Percentiles rank a stretch among this genome's conserved stretches.
phyloP scores from a whole-genome alignment of 2,113 vertebrate species.

The Phasianus colchicus region DNA sequence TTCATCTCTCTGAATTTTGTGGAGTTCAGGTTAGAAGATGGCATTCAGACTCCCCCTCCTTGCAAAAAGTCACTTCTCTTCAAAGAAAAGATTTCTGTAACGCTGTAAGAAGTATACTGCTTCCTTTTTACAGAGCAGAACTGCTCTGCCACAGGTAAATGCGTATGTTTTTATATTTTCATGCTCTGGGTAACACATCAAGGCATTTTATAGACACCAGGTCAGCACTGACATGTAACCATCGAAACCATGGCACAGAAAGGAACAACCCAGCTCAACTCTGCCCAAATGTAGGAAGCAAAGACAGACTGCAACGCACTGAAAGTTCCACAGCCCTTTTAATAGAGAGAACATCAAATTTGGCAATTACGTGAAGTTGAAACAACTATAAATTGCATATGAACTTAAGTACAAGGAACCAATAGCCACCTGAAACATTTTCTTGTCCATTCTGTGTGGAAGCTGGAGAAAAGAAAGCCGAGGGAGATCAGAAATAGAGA shows the following conservation, averaged over 20 bases:
- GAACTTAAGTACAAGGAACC: neutral
- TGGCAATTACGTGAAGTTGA: rapidly evolving
- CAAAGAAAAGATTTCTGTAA: neutral
- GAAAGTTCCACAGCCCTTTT: neutral
- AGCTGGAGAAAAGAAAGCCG: rapidly evolving
- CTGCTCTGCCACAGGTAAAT: constrained; percentile 19
- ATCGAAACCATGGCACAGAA: neutral
- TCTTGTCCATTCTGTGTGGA: neutral
- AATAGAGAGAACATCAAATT: neutral
- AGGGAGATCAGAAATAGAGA: neutral
- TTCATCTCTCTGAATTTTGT: neutral
- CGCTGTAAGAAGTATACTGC: neutral
- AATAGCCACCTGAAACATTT: neutral
- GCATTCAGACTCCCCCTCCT: neutral
- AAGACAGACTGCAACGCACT: neutral
- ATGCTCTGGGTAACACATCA: constrained; percentile 3
- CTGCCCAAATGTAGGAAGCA: neutral
- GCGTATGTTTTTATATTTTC: neutral
- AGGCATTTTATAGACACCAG: neutral
- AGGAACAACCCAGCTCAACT: neutral
- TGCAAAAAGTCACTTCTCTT: neutral
- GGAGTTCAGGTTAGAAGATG: neutral
- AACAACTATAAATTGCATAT: neutral
- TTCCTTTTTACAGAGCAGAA: neutral
- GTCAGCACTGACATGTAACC: neutral